phyloP scores from a whole-genome alignment of 2,113 vertebrate species.

The Ascaphus truei region DNA sequence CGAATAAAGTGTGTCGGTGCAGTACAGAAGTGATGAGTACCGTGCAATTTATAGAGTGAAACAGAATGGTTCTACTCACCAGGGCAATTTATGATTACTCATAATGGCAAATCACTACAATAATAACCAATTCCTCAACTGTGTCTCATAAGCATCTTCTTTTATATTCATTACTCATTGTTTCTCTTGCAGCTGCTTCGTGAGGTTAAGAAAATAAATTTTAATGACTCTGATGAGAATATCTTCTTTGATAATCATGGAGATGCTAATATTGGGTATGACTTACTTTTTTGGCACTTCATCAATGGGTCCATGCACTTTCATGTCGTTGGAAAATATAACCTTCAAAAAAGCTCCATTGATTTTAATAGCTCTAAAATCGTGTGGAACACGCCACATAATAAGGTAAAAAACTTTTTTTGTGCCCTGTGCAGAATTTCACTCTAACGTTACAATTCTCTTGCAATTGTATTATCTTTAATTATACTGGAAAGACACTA shows the following conservation, averaged over 20 bases:
- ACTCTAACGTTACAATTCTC: too few species aligned
- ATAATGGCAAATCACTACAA: neutral
- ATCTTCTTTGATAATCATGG: constrained; percentile 51
- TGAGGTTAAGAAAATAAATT: constrained; percentile 47
- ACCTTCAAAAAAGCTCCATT: constrained; percentile 16
- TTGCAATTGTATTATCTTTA: too few species aligned
- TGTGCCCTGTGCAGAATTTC: too few species aligned
- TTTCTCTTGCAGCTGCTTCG: constrained; percentile 52
- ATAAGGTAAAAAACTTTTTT: constrained; percentile 41
- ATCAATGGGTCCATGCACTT: constrained; percentile 19
- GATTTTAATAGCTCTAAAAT: constrained; percentile 6
- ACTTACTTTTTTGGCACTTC: constrained; percentile 46
- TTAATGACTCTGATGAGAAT: constrained; percentile 23
- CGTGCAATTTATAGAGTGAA: too few species aligned
- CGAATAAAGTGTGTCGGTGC: too few species aligned
- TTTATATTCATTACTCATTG: too few species aligned
- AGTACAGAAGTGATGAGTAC: too few species aligned
- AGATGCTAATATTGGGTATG: constrained; percentile 50
- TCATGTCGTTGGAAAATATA: constrained; percentile 43
- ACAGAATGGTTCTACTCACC: too few species aligned
- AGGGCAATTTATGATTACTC: too few species aligned
- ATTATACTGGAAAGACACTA: too few species aligned
- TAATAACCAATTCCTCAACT: neutral
- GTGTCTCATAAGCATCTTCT: too few species aligned
- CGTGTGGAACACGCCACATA: constrained; percentile 39